phyloP scores from a whole-genome alignment of 2,797 vertebrate genomes.

The Dryobates pubescens region DNA sequence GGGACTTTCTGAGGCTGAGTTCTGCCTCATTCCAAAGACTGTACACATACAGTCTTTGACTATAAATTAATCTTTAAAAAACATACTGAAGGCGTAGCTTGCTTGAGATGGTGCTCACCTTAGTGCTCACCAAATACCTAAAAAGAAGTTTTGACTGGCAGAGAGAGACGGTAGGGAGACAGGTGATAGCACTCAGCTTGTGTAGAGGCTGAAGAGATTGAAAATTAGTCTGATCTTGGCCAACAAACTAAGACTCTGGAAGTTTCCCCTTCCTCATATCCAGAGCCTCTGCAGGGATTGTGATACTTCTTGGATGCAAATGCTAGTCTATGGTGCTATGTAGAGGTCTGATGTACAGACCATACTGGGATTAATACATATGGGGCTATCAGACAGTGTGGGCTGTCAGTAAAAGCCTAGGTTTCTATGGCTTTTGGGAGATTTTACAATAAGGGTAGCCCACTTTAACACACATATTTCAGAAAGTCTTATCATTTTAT shows the following conservation, averaged over 20 bases:
- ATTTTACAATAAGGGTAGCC: neutral
- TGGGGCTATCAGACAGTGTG: fast-evolving
- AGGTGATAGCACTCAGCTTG: neutral
- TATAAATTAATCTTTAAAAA: neutral
- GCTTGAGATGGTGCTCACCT: neutral
- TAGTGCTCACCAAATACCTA: neutral
- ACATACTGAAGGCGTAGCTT: neutral
- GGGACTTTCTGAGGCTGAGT: neutral
- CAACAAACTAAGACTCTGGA: neutral
- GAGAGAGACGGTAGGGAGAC: neutral
- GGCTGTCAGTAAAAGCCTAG: neutral
- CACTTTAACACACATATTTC: neutral
- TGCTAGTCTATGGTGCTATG: neutral
- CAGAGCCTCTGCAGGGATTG: neutral
- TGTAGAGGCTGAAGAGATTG: neutral
- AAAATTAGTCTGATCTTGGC: neutral
- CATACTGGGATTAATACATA: neutral
- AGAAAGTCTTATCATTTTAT: neutral
- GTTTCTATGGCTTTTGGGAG: neutral
- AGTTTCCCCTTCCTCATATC: neutral
- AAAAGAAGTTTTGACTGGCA: neutral
- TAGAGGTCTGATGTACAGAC: neutral
- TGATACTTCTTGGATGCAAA: neutral
- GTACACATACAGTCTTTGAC: neutral
- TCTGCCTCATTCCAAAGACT: neutral